phyloP scores from a whole-genome alignment of 2,797 vertebrate species.

The Avahi laniger region DNA sequence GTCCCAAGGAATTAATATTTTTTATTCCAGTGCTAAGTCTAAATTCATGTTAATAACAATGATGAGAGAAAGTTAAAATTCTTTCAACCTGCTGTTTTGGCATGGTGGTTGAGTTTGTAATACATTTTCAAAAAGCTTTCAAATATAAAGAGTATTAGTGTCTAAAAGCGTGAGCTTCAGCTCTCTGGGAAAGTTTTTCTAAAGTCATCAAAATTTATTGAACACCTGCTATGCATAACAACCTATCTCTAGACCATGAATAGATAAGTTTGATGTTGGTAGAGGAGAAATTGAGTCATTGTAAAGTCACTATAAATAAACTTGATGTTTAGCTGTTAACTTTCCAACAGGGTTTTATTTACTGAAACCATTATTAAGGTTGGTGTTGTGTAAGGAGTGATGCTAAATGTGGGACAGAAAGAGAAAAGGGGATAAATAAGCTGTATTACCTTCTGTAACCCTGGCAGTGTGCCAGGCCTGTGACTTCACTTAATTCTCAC shows the following conservation, averaged over 20 bases:
- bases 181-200: not conserved
- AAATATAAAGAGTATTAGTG: not conserved
- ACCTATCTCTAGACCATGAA: not conserved
- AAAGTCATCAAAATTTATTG: not conserved
- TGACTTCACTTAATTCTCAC: not conserved
- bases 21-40: not conserved
- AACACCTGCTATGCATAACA: not conserved
- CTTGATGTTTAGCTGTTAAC: not conserved
- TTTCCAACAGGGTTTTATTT: not conserved
- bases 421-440: not conserved
- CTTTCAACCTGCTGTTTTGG: not conserved
- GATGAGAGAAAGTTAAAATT: not conserved
- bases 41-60: not conserved
- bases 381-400: not conserved
- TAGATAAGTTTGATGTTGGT: not conserved
- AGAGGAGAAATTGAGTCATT: not conserved
- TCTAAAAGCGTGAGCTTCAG: not conserved
- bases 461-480: not conserved
- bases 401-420: not conserved
- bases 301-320: conserved; percentile 3
- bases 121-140: conserved; percentile 45
- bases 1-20: not conserved
- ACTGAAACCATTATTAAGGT: not conserved
- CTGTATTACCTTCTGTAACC: not conserved
- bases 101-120: not conserved